Conservation (phyloP, 1,140 invertebrate species). For the Andricus grossulariae region DNA sequence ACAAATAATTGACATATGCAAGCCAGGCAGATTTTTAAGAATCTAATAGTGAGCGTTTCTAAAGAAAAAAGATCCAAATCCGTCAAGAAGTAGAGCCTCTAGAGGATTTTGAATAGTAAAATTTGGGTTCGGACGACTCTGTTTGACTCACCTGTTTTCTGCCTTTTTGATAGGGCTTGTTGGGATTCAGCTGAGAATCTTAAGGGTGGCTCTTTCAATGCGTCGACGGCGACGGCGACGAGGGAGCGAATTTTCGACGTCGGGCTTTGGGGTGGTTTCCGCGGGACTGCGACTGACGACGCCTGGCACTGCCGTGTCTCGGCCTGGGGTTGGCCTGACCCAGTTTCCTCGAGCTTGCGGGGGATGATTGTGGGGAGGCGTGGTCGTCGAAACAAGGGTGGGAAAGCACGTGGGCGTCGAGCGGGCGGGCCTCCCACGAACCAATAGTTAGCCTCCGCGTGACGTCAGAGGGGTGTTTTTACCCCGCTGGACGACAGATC, state of each 20-base stretch:
- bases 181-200: background rate
- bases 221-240: slow-evolving; percentile 51
- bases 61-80: no score
- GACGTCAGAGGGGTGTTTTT: slow-evolving; percentile 25
- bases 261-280: slow-evolving; percentile 71
- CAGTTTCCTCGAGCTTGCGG: slow-evolving; percentile 41
- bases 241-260: slow-evolving; percentile 50
- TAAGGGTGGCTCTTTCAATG: slow-evolving; percentile 54
- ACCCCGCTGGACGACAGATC: background rate
- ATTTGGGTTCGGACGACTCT: no score
- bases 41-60: no score
- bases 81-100: no score
- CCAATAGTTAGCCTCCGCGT: slow-evolving; percentile 44
- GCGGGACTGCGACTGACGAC: slow-evolving; percentile 69
- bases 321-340: slow-evolving; percentile 62
- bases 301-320: slow-evolving; percentile 56
- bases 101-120: no score
- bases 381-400: slow-evolving; percentile 30
- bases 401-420: slow-evolving; percentile 55
- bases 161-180: no score
- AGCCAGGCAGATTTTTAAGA: no score
- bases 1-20: no score
- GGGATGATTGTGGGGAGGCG: slow-evolving; percentile 20
- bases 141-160: no score
- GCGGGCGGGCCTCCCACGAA: slow-evolving; percentile 57